Evolutionary conservation across 2,888 invertebrate genomes (phyloP).

Genomic region (Imbricaverruca yamaguchii): DNA sequence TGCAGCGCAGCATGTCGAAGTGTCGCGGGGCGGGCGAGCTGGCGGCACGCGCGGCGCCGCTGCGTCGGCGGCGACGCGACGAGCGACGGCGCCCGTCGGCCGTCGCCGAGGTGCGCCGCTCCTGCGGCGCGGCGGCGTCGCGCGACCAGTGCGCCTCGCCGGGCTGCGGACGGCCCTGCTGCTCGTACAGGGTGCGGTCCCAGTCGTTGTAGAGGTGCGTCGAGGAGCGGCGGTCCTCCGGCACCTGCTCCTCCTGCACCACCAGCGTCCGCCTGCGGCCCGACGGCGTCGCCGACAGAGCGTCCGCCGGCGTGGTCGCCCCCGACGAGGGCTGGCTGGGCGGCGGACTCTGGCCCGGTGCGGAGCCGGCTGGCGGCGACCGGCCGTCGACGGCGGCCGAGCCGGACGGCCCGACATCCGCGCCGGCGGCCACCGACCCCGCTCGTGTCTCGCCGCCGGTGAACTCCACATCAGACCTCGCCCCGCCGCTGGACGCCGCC

Average conservation of each 20-base stretch:
- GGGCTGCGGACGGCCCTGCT: not conserved
- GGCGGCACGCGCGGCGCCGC: not conserved
- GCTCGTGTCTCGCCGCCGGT: too few relatives aligned
- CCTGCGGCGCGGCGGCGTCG: not conserved
- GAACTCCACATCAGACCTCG: too few relatives aligned
- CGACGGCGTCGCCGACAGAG: not conserved
- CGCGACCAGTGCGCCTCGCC: conserved; percentile 19
- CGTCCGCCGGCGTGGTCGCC: too few relatives aligned
- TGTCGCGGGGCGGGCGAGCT: not conserved
- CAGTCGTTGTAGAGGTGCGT: conserved; percentile 12
- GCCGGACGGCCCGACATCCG: too few relatives aligned
- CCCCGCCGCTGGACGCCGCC: too few relatives aligned
- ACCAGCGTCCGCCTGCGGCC: not conserved
- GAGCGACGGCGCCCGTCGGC: not conserved
- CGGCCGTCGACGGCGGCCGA: too few relatives aligned
- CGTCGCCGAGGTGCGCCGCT: not conserved
- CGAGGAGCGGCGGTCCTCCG: not conserved
- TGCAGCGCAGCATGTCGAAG: not conserved
- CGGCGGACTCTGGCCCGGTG: too few relatives aligned
- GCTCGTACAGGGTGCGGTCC: not conserved
- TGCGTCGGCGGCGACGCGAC: not conserved
- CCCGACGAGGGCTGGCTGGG: too few relatives aligned
- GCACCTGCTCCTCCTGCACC: not conserved
- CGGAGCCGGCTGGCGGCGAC: too few relatives aligned
- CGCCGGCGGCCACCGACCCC: too few relatives aligned